Conservation (phyloP, 2,113 vertebrate species). For the Cyphomyrus plagiostoma region DNA sequence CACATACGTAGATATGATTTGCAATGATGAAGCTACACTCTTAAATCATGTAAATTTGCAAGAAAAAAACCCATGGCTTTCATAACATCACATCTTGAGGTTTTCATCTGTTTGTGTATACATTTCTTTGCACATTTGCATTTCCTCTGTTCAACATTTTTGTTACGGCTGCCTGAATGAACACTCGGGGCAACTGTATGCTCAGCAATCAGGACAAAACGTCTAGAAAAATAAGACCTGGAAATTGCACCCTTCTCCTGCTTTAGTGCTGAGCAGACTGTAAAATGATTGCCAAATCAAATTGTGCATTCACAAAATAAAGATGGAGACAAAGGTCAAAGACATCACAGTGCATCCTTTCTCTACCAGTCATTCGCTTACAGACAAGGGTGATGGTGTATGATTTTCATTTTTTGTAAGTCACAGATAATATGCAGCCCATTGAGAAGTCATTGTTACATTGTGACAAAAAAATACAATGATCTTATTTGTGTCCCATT, state of each 20-base stretch:
- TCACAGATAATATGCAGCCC: neutral
- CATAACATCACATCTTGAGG: neutral
- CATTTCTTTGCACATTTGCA: slow-evolving; percentile 8
- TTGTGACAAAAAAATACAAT: neutral
- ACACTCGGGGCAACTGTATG: neutral
- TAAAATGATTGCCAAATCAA: neutral
- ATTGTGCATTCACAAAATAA: slow-evolving; percentile 1
- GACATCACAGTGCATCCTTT: neutral
- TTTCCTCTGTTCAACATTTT: neutral
- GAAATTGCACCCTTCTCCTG: slow-evolving; percentile 5
- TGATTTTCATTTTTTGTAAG: neutral
- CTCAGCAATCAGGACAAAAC: neutral
- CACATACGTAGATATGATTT: neutral
- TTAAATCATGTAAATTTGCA: neutral
- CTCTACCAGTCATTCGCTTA: neutral
- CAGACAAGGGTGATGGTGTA: neutral
- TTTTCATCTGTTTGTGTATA: neutral
- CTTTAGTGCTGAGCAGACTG: neutral
- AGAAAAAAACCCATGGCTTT: neutral
- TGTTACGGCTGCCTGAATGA: neutral
- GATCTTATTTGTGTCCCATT: neutral
- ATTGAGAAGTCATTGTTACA: neutral
- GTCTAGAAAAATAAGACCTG: neutral
- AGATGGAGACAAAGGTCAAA: neutral
- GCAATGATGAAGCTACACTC: neutral